Evolutionary conservation across 2,888 invertebrate species (phyloP), one percentile per base, ranked within the genome.

Genomic region (Andricus quercusramuli): DNA sequence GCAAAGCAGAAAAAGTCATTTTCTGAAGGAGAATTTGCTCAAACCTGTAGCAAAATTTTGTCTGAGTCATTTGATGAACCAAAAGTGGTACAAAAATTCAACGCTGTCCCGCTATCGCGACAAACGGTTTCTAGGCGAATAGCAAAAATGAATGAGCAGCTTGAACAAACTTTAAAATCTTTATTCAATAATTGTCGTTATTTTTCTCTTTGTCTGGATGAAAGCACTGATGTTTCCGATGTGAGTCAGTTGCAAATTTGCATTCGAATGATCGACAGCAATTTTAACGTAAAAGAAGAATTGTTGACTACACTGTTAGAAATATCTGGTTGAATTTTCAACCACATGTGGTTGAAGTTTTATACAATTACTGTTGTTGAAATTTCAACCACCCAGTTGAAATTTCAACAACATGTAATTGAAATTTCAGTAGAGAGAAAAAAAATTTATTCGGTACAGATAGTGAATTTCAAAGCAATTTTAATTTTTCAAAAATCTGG

Each of bases 131-230:
- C 20, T 51, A 20, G 37, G 37, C 37, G 6, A 37, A 37, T 37
- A 37, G 37, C 37, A 37, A 37, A 37, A 6, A 37, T 37, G 37
- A 6, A 37, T 37, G 37, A 37, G 17, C 51, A 51, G 17, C 51
- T 20, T 51, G 17, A 51, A 1, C 51, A 8, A 41, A 51, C 17
- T 51, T 51, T 51, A 20, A 51, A 51, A 51, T n/a, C 51, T 51
- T 65, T 32, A 65, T 25, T 65, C 2, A 15, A 65, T 5, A 29
- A 29, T 65, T 65, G 65, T 20, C 20, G 29, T 17, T 65, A 65
- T 65, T 65, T 65, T 17, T 65, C 65, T 65, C 32, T 65, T 17
- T 65, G 65, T 32, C 32, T 65, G 15, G 32, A 32, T 13, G 65
- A 65, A 65, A 65, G 29, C 32, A 65, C 25, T 29, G 32, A 65